Percentiles rank a stretch among this genome's conserved stretches.
These are phyloP conservation scores for Oxystoma pomonae DNA, from an alignment of 2,888 invertebrate species.

Conservation along the genomic window DNA sequence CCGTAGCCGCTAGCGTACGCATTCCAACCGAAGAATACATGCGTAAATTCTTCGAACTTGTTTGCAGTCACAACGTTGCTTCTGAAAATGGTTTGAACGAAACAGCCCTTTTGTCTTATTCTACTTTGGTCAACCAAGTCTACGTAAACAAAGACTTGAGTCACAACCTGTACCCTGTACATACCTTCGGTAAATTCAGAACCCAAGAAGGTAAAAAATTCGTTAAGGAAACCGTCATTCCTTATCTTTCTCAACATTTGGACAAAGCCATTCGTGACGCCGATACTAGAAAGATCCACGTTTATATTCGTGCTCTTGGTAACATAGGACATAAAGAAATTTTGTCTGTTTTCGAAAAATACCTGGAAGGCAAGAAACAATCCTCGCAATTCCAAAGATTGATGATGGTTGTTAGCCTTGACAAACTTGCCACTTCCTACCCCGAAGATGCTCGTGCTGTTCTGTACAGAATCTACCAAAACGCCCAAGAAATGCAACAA, in stretches of 20 bases:
- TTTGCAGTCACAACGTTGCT: constrained; percentile 52
- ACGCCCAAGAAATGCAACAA: constrained; percentile 61
- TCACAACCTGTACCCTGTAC: constrained; percentile 60
- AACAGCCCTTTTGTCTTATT: constrained; percentile 57
- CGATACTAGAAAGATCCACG: constrained; percentile 56
- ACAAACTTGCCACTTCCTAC: constrained; percentile 49
- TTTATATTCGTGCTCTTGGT: constrained; percentile 62
- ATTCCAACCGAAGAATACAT: constrained; percentile 62
- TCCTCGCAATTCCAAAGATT: constrained; percentile 60
- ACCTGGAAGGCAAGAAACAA: constrained; percentile 58
- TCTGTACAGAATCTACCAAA: constrained; percentile 63
- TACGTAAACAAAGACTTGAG: constrained; percentile 57
- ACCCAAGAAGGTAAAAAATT: constrained; percentile 50
- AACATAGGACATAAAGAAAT: constrained; percentile 61
- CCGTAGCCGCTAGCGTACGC: constrained; percentile 53
- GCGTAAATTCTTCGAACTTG: constrained; percentile 56
- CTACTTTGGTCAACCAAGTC: constrained; percentile 57
- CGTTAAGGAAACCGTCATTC: constrained; percentile 56
- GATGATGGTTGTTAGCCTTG: constrained; percentile 57
- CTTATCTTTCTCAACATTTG: constrained; percentile 54
- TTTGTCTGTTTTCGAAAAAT: constrained; percentile 59
- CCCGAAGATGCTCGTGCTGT: constrained; percentile 56
- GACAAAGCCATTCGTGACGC: constrained; percentile 51
- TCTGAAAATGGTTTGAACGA: constrained; percentile 53
- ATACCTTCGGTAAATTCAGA: constrained; percentile 59